Conservation (phyloP, 2,113 vertebrate species). For the Gnathochromis pfefferi region DNA sequence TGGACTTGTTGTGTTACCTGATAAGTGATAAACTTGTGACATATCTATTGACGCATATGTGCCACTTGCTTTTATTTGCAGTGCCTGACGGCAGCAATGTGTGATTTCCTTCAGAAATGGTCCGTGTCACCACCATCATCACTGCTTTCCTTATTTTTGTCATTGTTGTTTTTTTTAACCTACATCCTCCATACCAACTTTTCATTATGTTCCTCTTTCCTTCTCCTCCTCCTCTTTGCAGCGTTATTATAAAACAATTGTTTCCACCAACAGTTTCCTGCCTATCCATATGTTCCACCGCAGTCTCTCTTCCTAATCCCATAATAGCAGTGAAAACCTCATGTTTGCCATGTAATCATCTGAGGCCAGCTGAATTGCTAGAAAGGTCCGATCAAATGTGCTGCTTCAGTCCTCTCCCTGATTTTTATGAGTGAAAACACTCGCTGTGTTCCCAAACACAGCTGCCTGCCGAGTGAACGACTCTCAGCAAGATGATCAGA, state of each 20-base stretch:
- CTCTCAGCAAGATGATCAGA: not conserved
- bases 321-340: not conserved
- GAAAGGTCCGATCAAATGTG: not conserved
- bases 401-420: not conserved
- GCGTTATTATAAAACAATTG: not conserved
- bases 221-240: not conserved
- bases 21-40: conserved; percentile 6
- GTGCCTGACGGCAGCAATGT: not conserved
- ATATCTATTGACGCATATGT: not conserved
- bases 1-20: not conserved
- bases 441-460: not conserved
- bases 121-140: not conserved
- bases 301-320: not conserved
- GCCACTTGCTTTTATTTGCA: not conserved
- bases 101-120: not conserved
- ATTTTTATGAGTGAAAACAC: not conserved
- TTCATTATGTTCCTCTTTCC: not conserved
- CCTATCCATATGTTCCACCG: not conserved
- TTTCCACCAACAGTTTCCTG: not conserved
- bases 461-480: not conserved
- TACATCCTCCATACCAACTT: not conserved
- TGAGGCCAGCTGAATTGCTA: not conserved
- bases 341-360: not conserved
- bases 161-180: not conserved
- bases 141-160: not conserved